phyloP scores from a whole-genome alignment of 2,113 vertebrate genomes.

The Plectropomus leopardus region DNA sequence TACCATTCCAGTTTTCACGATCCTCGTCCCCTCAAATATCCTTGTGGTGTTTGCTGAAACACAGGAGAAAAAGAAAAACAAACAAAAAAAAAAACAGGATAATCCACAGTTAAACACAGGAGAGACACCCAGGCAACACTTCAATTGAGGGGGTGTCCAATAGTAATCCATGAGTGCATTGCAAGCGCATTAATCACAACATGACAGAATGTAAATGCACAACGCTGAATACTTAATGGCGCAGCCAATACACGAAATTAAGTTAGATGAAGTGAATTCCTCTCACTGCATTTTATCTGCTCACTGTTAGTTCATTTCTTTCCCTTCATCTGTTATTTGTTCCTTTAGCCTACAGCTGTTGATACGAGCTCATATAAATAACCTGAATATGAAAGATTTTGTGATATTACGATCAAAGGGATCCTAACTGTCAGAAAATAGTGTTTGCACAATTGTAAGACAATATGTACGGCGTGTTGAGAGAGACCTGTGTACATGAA shows the following conservation, averaged over 20 bases:
- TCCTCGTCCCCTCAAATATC: slow-evolving; percentile 97
- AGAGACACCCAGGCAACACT: neutral
- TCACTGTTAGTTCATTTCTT: neutral
- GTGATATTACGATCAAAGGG: slow-evolving; percentile 18
- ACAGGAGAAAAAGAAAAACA: neutral
- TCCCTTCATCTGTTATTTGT: neutral
- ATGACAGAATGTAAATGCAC: slow-evolving; percentile 6
- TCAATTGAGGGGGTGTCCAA: neutral
- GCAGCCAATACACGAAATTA: neutral
- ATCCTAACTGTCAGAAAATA: neutral
- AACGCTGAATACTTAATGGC: slow-evolving; percentile 5
- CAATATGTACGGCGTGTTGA: neutral
- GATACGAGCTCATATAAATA: slow-evolving; percentile 12
- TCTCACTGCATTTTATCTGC: neutral
- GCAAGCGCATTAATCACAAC: slow-evolving; percentile 21
- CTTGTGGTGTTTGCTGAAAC: slow-evolving; percentile 94
- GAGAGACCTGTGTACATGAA: slow-evolving; percentile 6
- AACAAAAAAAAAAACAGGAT: no score
- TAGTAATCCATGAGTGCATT: slow-evolving; percentile 8
- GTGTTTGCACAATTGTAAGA: neutral
- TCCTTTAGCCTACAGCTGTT: slow-evolving; percentile 20
- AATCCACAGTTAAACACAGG: slow-evolving; percentile 9
- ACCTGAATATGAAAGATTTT: slow-evolving; percentile 16
- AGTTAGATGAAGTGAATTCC: slow-evolving; percentile 1
- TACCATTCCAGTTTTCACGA: slow-evolving; percentile 98